These are phyloP conservation scores for Leptoteleia sp. DNA, from an alignment of 1,140 invertebrate genomes.

Conservation along the genomic window DNA sequence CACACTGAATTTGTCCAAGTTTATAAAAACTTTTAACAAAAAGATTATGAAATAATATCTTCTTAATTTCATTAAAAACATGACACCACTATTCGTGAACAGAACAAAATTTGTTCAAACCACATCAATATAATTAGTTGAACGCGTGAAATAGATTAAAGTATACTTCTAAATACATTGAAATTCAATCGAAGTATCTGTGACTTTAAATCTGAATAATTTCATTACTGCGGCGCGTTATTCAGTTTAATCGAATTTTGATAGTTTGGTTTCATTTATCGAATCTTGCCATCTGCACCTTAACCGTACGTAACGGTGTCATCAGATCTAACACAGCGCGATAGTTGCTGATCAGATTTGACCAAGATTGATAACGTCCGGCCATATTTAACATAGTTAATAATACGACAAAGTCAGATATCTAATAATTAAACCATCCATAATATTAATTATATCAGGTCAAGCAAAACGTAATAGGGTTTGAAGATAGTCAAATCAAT, in stretches of 20 bases:
- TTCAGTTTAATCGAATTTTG: conserved; percentile 45
- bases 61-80: too few species aligned
- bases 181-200: background rate
- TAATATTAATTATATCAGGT: conserved; percentile 42
- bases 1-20: too few species aligned
- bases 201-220: conserved; percentile 22
- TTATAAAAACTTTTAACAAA: too few species aligned
- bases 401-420: conserved; percentile 47
- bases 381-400: conserved; percentile 31
- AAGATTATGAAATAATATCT: too few species aligned
- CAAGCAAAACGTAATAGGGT: conserved; percentile 36
- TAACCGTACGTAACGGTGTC: conserved; percentile 29
- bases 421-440: conserved; percentile 35
- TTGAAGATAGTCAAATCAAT: conserved; percentile 34
- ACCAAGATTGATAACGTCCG: conserved; percentile 30
- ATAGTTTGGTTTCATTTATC: conserved; percentile 45
- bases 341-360: conserved; percentile 22
- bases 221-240: conserved; percentile 18
- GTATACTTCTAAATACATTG: too few species aligned
- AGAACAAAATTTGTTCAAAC: too few species aligned
- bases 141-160: too few species aligned
- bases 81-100: too few species aligned
- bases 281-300: conserved; percentile 34
- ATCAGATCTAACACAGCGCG: conserved; percentile 31
- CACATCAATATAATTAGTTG: too few species aligned